Evolutionary conservation across 2,888 invertebrate species (phyloP).

Genomic region (Acanthopleura granulata): DNA sequence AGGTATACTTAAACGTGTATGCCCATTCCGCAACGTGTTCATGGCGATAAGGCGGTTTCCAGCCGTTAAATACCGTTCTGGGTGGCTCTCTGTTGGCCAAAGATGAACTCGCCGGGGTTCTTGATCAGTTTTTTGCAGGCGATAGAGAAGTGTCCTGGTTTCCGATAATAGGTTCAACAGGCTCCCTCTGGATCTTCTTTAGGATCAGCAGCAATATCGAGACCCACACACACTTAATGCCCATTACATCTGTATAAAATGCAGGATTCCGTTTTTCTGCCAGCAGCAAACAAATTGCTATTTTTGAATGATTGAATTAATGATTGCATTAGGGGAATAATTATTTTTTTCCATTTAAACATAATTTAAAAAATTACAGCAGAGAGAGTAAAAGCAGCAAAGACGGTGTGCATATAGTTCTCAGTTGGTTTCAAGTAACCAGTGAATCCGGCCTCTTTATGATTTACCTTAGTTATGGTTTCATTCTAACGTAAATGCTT

Average conservation of each 20-base stretch:
- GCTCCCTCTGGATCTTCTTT: slow-evolving; percentile 18
- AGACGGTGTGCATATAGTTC: neutral
- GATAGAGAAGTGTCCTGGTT: slow-evolving; percentile 23
- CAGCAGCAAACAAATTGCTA: too few relatives aligned
- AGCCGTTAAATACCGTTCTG: slow-evolving; percentile 26
- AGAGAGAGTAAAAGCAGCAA: neutral
- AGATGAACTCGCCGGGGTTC: slow-evolving; percentile 26
- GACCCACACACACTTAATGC: neutral
- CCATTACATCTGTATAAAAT: neutral
- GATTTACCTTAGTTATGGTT: too few relatives aligned
- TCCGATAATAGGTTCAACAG: slow-evolving; percentile 29
- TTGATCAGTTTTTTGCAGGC: slow-evolving; percentile 19
- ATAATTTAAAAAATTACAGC: neutral
- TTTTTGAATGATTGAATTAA: too few relatives aligned
- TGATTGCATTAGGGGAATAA: neutral
- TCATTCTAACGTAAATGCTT: too few relatives aligned
- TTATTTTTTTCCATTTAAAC: neutral
- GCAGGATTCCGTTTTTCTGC: neutral
- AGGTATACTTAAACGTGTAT: neutral
- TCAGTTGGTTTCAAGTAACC: too few relatives aligned
- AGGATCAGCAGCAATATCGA: neutral
- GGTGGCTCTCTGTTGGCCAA: slow-evolving; percentile 34
- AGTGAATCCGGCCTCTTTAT: too few relatives aligned
- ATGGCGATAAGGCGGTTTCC: slow-evolving; percentile 26
- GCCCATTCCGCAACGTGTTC: neutral